Evolutionary conservation across 2,113 vertebrate species (phyloP), one percentile per base, ranked within the genome.

Genomic region (Sander vitreus): DNA sequence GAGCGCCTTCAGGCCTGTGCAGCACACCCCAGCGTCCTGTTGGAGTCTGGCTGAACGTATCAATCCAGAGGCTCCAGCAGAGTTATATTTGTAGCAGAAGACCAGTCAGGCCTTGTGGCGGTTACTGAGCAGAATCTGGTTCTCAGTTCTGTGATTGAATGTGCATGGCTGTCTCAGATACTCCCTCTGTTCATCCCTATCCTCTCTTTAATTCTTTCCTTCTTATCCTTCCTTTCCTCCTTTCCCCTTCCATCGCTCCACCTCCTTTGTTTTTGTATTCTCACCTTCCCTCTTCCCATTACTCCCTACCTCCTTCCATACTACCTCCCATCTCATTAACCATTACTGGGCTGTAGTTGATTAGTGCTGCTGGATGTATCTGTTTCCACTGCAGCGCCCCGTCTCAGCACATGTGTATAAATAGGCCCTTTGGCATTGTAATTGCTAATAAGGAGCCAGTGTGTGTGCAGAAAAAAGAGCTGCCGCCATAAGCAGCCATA

Each of bases 361-460:
- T 85, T 84, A 90, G 21, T 55, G 74, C 87, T 78, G 83, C 69
- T 84, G 81, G 70, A 75, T 78, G 72, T 51, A 73, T 85, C 83
- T 81, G 80, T 70, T 87, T 85, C 76, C 58, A 86, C 60, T 68
- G 82, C 51, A 70, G 66, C 50, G 1, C 39, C 65, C 58, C 33
- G 21, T 78, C 81, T 84, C 70, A 72, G 55, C 78, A 88, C 43
- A 79, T 83, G 85, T 85, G 83, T 81, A 73, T 67, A 80, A 90
- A 83, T 76, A 88, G 71, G 77, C 80, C 78, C 83, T 78, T 57
- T 74, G 73, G 86, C 25, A 14, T 73, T 78, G 81, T 80, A 82
- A 73, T 81, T 88, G 84, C 75, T 89, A 89, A 92, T 89, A 76
- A 84, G 86, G 75, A 76, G 74, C 55, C 62, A 82, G 69, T 30